Conservation (phyloP, 2,113 vertebrate genomes). For the Thalassoma bifasciatum region DNA sequence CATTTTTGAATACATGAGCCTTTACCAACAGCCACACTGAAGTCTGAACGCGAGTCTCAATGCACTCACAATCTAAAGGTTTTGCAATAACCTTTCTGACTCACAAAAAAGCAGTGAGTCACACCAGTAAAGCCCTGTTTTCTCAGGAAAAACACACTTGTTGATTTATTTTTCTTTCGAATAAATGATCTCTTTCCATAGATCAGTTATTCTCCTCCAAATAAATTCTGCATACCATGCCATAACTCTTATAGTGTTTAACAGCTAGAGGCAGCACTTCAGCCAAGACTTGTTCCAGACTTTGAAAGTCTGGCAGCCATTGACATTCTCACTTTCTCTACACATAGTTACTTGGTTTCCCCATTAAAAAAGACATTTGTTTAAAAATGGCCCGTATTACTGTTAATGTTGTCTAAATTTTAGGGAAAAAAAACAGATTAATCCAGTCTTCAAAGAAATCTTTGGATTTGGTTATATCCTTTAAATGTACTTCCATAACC, state of each 20-base stretch:
- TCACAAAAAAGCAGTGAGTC: conserved; percentile 30
- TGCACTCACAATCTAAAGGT: not conserved
- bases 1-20: not conserved
- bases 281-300: conserved; percentile 14
- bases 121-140: not conserved
- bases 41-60: not conserved
- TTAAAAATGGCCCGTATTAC: too few relatives aligned
- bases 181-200: conserved; percentile 29
- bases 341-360: not conserved
- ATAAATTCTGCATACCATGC: conserved; percentile 32
- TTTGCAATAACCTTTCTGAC: conserved; percentile 40
- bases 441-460: too few relatives aligned
- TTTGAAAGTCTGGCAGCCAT: not conserved
- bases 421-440: not conserved
- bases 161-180: conserved; percentile 38
- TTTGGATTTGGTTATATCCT: too few relatives aligned
- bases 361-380: conserved; percentile 1
- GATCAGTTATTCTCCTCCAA: conserved; percentile 35
- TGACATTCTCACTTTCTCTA: not conserved
- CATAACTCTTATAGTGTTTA: conserved; percentile 10
- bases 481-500: too few relatives aligned
- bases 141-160: not conserved
- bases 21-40: not conserved
- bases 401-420: not conserved
- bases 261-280: conserved; percentile 26